A percentile compares a stretch with the other conserved stretches of the same genome.
phyloP scores from a whole-genome alignment of 1,140 invertebrate species.

The Pentalonia nigronervosa region DNA sequence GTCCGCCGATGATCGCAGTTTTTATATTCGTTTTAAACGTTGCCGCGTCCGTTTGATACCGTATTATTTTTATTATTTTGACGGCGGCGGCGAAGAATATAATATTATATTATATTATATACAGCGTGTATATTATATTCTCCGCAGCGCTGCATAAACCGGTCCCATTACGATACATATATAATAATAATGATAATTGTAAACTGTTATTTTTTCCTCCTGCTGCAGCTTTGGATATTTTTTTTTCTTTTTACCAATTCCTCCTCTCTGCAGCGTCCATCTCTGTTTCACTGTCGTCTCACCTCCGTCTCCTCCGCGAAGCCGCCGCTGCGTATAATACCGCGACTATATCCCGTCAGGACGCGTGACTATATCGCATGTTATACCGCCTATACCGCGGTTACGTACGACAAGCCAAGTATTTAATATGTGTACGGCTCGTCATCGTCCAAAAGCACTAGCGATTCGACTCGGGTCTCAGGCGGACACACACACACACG shows the following conservation, averaged over 20 bases:
- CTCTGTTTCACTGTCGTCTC: background rate
- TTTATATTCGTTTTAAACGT: constrained; percentile 47
- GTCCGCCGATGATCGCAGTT: constrained; percentile 3
- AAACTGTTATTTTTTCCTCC: constrained; percentile 41
- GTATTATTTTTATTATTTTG: constrained; percentile 57
- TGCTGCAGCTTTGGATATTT: background rate
- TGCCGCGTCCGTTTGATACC: constrained; percentile 47
- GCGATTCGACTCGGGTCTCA: background rate
- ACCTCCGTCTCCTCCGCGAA: background rate
- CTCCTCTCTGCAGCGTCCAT: background rate
- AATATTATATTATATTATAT: constrained; percentile 10
- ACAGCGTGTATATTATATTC: background rate
- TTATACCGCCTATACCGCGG: background rate
- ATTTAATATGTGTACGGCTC: background rate
- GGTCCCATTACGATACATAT: constrained; percentile 54
- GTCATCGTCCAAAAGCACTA: background rate
- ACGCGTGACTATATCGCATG: background rate
- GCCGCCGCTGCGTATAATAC: background rate
- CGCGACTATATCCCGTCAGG: background rate
- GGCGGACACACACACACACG: background rate
- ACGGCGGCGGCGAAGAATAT: constrained; percentile 5
- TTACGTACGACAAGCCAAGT: background rate
- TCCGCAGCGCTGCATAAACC: background rate
- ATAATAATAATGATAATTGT: constrained; percentile 42
- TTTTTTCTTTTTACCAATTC: background rate